Percentiles rank a stretch among this genome's conserved stretches.
Conservation (phyloP, 2,113 vertebrate species). For the Upupa epops region DNA sequence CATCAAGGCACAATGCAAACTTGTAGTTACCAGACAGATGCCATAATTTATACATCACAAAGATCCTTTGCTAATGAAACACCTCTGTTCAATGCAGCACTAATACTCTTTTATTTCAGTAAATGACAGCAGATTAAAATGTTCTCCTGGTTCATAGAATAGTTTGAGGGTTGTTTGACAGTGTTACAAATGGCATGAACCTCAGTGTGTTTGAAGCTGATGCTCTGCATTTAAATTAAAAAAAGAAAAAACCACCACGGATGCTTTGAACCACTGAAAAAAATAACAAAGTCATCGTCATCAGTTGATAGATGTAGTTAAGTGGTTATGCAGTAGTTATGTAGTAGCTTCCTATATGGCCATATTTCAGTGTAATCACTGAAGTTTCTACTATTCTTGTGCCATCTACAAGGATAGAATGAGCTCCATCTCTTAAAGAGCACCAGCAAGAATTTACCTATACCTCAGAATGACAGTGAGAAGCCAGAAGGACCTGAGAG, state of each 20-base stretch:
- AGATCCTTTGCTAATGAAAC: neutral
- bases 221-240: neutral
- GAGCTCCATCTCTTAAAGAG: neutral
- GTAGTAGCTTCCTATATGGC: neutral
- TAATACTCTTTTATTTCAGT: neutral
- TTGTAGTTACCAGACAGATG: neutral
- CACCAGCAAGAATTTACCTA: neutral
- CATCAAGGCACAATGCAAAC: neutral
- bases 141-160: neutral
- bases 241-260: neutral
- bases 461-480: neutral
- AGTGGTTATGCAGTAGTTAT: neutral
- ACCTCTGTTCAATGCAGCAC: neutral
- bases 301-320: neutral
- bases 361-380: neutral
- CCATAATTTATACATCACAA: neutral
- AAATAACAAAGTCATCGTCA: neutral
- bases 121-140: conserved; percentile 15
- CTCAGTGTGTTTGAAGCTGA: neutral
- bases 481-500: neutral
- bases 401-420: neutral
- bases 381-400: neutral
- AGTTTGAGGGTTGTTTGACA: neutral
- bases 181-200: neutral
- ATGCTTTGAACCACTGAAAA: neutral